phyloP scores from a whole-genome alignment of 2,888 invertebrate genomes.

The Alcis repandata region DNA sequence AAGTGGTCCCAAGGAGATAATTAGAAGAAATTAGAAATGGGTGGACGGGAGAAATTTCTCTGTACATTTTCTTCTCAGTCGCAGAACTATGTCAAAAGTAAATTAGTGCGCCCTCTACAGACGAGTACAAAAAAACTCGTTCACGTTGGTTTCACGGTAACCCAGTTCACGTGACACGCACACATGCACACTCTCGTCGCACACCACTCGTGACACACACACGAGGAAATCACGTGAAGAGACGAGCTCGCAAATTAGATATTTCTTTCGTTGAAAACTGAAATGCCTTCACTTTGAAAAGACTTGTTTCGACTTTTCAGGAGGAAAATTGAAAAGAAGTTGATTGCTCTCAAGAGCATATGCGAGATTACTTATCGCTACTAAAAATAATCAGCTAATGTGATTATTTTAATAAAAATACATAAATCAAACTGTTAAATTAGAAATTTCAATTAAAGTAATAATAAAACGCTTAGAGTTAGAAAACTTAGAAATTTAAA shows the following conservation, averaged over 20 bases:
- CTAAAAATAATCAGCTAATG: no score
- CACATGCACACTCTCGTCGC: slow-evolving; percentile 2
- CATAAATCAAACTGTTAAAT: no score
- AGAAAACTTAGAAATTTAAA: no score
- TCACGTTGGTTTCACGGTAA: slow-evolving; percentile 54
- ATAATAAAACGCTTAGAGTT: no score
- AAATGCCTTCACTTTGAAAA: slow-evolving; percentile 4
- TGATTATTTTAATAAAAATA: no score
- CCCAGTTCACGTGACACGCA: slow-evolving; percentile 56
- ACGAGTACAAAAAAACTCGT: slow-evolving; percentile 44
- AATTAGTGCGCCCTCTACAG: slow-evolving; percentile 50
- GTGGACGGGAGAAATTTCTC: not conserved
- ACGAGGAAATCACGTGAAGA: not conserved
- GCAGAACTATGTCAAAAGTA: slow-evolving; percentile 47
- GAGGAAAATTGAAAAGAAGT: not conserved
- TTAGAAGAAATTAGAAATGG: no score
- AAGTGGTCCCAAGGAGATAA: no score
- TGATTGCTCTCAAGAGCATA: not conserved
- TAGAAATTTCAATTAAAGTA: no score
- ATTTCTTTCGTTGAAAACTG: slow-evolving; percentile 17
- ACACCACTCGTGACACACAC: not conserved
- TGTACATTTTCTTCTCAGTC: not conserved
- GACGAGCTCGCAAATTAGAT: slow-evolving; percentile 25
- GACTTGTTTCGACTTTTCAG: slow-evolving; percentile 1
- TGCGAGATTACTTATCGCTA: no score